Conservation (phyloP, 2,888 invertebrate genomes). For the Pomacea canaliculata region DNA sequence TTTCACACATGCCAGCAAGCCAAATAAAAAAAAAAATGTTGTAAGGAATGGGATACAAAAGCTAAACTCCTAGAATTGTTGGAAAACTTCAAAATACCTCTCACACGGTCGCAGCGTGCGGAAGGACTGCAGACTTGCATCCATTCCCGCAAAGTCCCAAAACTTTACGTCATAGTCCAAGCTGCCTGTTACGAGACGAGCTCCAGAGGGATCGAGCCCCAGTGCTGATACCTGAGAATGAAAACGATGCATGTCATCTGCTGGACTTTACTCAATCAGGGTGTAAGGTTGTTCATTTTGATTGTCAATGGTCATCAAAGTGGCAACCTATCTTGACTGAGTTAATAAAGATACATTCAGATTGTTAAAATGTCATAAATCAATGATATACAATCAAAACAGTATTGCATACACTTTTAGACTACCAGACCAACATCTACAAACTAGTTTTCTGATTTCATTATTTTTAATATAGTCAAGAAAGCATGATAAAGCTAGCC, state of each 20-base stretch:
- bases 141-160: slow-evolving; percentile 99
- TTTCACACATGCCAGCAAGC: too few relatives aligned
- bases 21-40: too few relatives aligned
- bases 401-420: too few relatives aligned
- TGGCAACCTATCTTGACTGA: background rate
- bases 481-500: background rate
- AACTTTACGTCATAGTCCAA: slow-evolving; percentile 96
- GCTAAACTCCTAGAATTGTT: too few relatives aligned
- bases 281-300: too few relatives aligned
- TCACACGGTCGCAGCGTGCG: slow-evolving; percentile 94
- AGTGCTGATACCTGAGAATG: slow-evolving; percentile 78
- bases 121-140: slow-evolving; percentile 89
- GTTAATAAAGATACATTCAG: too few relatives aligned
- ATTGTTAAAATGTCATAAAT: too few relatives aligned
- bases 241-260: background rate
- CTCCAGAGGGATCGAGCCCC: slow-evolving; percentile 93
- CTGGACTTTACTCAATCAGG: background rate
- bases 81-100: slow-evolving; percentile 69
- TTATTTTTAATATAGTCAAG: background rate
- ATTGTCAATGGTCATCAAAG: too few relatives aligned
- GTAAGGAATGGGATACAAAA: too few relatives aligned
- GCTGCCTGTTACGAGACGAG: slow-evolving; percentile 89
- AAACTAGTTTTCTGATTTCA: too few relatives aligned
- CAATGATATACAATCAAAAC: too few relatives aligned
- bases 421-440: too few relatives aligned